Percentiles rank a stretch among this genome's conserved stretches.
Evolutionary conservation across 2,113 vertebrate genomes (phyloP).

Genomic region (Nibea coibor): DNA sequence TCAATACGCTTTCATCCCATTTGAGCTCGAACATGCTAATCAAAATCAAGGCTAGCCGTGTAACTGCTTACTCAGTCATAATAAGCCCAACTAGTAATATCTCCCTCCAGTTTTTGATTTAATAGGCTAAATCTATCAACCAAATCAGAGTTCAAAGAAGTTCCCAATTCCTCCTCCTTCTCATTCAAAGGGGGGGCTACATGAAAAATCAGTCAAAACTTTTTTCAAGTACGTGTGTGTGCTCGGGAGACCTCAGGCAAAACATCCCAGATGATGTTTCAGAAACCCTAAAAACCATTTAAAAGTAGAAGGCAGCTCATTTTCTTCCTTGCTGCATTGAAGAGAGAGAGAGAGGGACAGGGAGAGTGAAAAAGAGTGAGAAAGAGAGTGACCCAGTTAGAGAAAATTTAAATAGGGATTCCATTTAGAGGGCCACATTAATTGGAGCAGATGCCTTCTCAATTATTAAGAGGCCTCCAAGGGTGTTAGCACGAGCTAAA

Average conservation of each 20-base stretch:
- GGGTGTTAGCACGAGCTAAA: constrained; percentile 83
- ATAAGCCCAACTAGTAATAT: constrained; percentile 32
- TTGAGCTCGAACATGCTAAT: constrained; percentile 29
- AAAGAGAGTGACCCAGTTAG: constrained; percentile 86
- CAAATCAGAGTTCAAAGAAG: constrained; percentile 71
- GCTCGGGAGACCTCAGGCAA: constrained; percentile 71
- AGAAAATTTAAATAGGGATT: constrained; percentile 87
- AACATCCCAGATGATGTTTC: constrained; percentile 79
- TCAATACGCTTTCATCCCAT: constrained; percentile 24
- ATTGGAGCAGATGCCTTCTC: constrained; percentile 90
- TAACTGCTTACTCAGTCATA: constrained; percentile 56
- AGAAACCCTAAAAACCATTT: constrained; percentile 80
- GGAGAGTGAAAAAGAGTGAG: constrained; percentile 62
- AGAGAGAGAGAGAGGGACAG: constrained; percentile 59
- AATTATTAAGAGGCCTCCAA: constrained; percentile 88
- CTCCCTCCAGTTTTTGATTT: constrained; percentile 52
- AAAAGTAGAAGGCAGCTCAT: constrained; percentile 79
- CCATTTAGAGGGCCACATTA: constrained; percentile 88
- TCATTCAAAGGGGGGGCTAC: constrained; percentile 49
- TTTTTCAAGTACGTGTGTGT: constrained; percentile 39
- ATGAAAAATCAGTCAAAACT: constrained; percentile 69
- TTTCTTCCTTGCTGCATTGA: constrained; percentile 75
- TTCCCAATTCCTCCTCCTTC: constrained; percentile 34
- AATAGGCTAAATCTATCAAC: constrained; percentile 61
- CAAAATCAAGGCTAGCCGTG: constrained; percentile 31